Evolutionary conservation across 2,888 invertebrate genomes (phyloP).

Genomic region (Aleiodes alternator): DNA sequence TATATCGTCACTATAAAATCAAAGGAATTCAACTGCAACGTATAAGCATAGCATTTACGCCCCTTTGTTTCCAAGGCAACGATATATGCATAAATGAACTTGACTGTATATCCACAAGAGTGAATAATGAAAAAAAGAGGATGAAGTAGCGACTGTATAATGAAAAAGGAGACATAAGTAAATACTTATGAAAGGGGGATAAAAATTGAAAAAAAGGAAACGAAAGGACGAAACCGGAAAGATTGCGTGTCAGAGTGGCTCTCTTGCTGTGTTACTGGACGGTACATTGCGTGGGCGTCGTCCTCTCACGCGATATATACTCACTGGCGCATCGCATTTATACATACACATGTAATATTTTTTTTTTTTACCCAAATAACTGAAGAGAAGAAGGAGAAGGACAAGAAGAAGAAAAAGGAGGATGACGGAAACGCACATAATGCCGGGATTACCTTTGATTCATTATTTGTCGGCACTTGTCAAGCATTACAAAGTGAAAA

Average conservation of each 20-base stretch:
- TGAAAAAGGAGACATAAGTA: background rate
- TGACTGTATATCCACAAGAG: background rate
- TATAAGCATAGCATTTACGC: no score
- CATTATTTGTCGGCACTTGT: constrained; percentile 27
- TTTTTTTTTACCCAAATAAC: constrained; percentile 15
- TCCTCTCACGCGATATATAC: constrained; percentile 45
- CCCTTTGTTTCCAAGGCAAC: no score
- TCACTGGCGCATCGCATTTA: constrained; percentile 24
- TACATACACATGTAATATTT: background rate
- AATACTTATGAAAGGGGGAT: background rate
- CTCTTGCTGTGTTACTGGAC: constrained; percentile 21
- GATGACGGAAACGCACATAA: constrained; percentile 28
- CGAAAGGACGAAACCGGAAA: constrained; percentile 41
- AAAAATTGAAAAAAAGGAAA: constrained; percentile 32
- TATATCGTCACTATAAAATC: no score
- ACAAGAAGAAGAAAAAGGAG: background rate
- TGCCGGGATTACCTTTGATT: constrained; percentile 12
- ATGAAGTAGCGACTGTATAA: background rate
- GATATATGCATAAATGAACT: background rate
- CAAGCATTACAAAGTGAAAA: constrained; percentile 1
- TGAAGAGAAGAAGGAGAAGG: background rate
- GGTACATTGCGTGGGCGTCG: constrained; percentile 36
- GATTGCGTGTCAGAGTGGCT: constrained; percentile 36
- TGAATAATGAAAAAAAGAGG: background rate
- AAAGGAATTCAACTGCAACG: no score